Base-by-base conservation (phyloP, 2,888 invertebrate genomes). In the Lysandra coridon region DNA sequence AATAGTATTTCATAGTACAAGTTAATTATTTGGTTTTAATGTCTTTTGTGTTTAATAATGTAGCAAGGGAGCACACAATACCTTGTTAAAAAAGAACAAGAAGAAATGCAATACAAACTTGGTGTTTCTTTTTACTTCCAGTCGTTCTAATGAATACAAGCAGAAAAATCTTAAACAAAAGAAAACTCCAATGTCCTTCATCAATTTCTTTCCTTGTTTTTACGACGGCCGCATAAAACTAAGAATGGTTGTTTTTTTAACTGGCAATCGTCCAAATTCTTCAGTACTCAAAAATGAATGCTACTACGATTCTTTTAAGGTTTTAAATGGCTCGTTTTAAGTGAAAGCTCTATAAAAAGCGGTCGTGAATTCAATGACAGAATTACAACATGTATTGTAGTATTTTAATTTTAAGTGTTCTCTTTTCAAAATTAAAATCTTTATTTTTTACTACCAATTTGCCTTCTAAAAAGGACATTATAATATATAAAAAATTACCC, bases 221-320 rank as follows among this genome's bases (percentile, higher is more conserved):
- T 76, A 76, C 76, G 76, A 57, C 57, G 53, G 49, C 49, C 33
- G 5, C 57, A 76, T 76, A 76, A 76, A 57, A 76, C 57, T 57
- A 53, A 76, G 76, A 76, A 76, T 76, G 53, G 76, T 76, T 76
- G 76, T 76, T 76, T 76, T 75, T 69, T 76, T 76, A 53, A 76
- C 76, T 76, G 76, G 76, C 76, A 76, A 57, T 53, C 33, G 53
- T 76, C 76, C 76, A 76, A 53, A 57, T 23, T 57, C 17, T 14
- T 76, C 33, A 53, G 17, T 33, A 57, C 14, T 14, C 57, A 53
- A 57, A 53, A 57, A 76, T 76, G 33, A 76, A 76, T 33, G 57
- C 76, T 76, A 33, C 6, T 33, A 6, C n/a, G 1, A 57, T 76
- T 57, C 33, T 30, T 53, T 57, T 76, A 76, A 49, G 76, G 76